Evolutionary conservation across 2,797 vertebrate genomes (phyloP).

Genomic region (Nothura maculosa): DNA sequence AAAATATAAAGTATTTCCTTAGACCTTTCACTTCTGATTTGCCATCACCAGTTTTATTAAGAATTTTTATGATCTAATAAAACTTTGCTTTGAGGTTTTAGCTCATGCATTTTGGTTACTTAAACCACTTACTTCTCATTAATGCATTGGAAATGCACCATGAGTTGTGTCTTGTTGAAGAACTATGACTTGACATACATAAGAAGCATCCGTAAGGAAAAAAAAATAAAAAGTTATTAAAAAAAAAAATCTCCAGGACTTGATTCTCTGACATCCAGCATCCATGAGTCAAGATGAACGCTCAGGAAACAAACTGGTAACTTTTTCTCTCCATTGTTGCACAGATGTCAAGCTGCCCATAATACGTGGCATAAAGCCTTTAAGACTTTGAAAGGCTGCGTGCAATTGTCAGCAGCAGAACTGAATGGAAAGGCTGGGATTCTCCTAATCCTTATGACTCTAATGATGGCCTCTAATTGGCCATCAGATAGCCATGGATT

Average conservation of each 20-base stretch:
- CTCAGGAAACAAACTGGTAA: neutral
- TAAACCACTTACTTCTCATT: neutral
- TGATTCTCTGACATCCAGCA: neutral
- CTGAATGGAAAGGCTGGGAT: neutral
- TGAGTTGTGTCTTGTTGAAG: neutral
- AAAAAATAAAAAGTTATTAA: neutral
- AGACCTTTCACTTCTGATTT: neutral
- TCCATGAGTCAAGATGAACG: neutral
- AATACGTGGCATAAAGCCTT: neutral
- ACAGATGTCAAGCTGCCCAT: neutral
- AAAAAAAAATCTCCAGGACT: neutral
- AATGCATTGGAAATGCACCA: neutral
- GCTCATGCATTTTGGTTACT: neutral
- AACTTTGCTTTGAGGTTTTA: neutral
- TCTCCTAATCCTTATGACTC: neutral
- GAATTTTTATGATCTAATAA: neutral
- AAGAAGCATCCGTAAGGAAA: neutral
- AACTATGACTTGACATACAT: neutral
- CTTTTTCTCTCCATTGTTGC: neutral
- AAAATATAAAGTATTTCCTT: neutral
- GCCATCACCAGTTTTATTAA: neutral
- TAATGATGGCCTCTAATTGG: no score
- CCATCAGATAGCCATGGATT: neutral
- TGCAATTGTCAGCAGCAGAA: neutral
- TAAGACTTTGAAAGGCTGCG: neutral